phyloP scores from a whole-genome alignment of 2,797 vertebrate species.

The Paedocypris micromegethes region DNA sequence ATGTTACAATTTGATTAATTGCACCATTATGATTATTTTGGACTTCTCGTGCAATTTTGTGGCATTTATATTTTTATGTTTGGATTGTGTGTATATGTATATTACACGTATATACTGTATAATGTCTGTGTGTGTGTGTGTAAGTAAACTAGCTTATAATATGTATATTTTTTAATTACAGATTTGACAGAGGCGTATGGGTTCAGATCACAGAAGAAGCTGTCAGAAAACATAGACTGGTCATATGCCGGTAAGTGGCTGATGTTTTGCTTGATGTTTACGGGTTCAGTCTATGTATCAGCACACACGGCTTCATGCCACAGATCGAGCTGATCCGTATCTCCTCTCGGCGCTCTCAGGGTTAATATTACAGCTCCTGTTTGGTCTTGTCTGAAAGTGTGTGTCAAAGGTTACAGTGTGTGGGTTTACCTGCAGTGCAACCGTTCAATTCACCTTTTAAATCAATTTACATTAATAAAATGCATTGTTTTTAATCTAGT shows the following conservation, averaged over 20 bases:
- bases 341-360: slow-evolving; percentile 21
- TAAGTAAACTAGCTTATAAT: slow-evolving; percentile 31
- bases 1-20: no score
- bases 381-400: slow-evolving; percentile 8
- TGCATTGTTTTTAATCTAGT: background rate
- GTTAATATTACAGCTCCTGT: slow-evolving; percentile 21
- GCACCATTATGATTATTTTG: no score
- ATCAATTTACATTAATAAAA: background rate
- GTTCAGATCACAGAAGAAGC: slow-evolving; percentile 86
- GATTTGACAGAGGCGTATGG: slow-evolving; percentile 73
- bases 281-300: slow-evolving; percentile 30
- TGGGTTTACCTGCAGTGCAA: background rate
- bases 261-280: no score
- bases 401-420: slow-evolving; percentile 1
- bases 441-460: no score
- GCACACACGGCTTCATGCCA: slow-evolving; percentile 21
- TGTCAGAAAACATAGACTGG: slow-evolving; percentile 92
- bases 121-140: background rate
- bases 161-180: slow-evolving; percentile 60
- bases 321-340: slow-evolving; percentile 27
- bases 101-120: background rate
- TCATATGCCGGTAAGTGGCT: slow-evolving; percentile 83
- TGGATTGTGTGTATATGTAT: no score
- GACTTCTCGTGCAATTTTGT: no score
- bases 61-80: no score